phyloP scores from a whole-genome alignment of 1,140 invertebrate species.

The Forficula auricularia region DNA sequence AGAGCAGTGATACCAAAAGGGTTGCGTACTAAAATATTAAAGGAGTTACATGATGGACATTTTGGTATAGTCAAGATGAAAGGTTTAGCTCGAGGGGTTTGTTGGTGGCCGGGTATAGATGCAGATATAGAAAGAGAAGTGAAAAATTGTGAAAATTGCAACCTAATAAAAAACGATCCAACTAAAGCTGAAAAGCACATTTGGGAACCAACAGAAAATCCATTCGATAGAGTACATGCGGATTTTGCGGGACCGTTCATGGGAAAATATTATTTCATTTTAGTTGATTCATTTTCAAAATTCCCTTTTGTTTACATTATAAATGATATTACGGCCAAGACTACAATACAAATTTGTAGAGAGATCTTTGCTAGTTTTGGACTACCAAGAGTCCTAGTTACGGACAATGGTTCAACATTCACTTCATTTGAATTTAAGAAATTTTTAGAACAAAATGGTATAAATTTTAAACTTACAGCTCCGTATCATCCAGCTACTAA shows the following conservation, averaged over 20 bases:
- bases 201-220: background rate
- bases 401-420: slow-evolving; percentile 19
- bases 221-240: background rate
- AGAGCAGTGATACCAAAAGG: slow-evolving; percentile 5
- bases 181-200: too few species aligned
- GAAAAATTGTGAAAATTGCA: too few species aligned
- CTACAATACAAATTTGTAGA: background rate
- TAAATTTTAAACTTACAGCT: slow-evolving; percentile 13
- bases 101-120: slow-evolving; percentile 2
- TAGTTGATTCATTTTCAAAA: slow-evolving; percentile 3
- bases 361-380: slow-evolving; percentile 15
- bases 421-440: slow-evolving; percentile 13
- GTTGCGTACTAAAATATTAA: background rate
- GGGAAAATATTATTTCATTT: background rate
- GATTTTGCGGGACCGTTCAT: background rate
- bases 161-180: too few species aligned
- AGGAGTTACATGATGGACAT: slow-evolving; percentile 7
- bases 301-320: background rate
- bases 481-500: slow-evolving; percentile 15
- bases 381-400: slow-evolving; percentile 14
- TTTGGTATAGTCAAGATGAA: slow-evolving; percentile 10
- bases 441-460: slow-evolving; percentile 15
- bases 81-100: slow-evolving; percentile 12
- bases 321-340: background rate
- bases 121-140: background rate